Percentiles rank a stretch among this genome's conserved stretches.
Evolutionary conservation across 2,888 invertebrate genomes (phyloP).

Genomic region (Drosophila algonquin): DNA sequence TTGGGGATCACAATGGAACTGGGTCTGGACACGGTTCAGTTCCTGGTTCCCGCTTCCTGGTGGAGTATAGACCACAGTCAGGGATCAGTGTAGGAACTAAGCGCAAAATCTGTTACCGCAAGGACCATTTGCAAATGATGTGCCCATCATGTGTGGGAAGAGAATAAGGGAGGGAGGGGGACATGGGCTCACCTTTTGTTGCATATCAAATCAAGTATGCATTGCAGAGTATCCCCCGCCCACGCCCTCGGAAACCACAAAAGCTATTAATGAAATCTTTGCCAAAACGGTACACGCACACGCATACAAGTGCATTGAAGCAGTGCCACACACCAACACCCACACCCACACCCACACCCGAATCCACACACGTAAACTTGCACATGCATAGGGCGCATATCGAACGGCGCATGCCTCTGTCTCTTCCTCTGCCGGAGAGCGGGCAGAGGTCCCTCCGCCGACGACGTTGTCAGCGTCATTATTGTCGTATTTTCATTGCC

Average conservation of each 20-base stretch:
- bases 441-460: constrained; percentile 11
- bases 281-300: constrained; percentile 59
- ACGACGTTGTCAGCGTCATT: constrained; percentile 36
- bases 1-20: not conserved
- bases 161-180: constrained; percentile 7
- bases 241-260: constrained; percentile 49
- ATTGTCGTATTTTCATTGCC: constrained; percentile 76
- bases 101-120: constrained; percentile 31
- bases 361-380: constrained; percentile 5
- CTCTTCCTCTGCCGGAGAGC: not conserved
- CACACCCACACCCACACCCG: constrained; percentile 16
- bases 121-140: constrained; percentile 65
- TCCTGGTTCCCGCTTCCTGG: not conserved
- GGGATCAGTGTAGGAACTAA: not conserved
- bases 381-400: constrained; percentile 39
- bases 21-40: constrained; percentile 12
- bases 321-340: constrained; percentile 12
- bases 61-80: not conserved
- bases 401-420: constrained; percentile 66
- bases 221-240: constrained; percentile 33
- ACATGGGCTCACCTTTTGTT: constrained; percentile 44
- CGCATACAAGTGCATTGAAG: constrained; percentile 9
- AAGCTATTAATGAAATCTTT: constrained; percentile 75
- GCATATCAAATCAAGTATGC: constrained; percentile 54
- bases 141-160: constrained; percentile 40